Percentiles rank a stretch among this genome's conserved stretches.
These are phyloP conservation scores for Ametastegia equiseti DNA, from an alignment of 2,888 invertebrate genomes.

Conservation along the genomic window DNA sequence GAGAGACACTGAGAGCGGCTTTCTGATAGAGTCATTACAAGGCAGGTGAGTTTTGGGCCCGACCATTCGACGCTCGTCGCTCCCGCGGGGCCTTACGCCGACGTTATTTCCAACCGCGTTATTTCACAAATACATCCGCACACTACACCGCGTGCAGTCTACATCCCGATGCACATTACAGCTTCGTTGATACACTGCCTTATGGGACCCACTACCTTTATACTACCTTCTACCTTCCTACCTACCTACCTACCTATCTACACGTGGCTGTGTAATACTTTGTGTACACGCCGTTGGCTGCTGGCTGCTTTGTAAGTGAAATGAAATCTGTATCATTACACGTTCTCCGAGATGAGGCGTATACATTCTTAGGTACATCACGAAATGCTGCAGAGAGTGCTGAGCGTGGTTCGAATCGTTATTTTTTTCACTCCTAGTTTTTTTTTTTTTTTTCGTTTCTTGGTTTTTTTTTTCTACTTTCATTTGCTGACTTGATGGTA, in stretches of 20 bases:
- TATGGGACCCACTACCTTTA: too few relatives aligned
- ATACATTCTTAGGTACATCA: neutral
- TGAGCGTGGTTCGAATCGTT: neutral
- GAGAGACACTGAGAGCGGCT: slow-evolving; percentile 25
- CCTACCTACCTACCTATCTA: too few relatives aligned
- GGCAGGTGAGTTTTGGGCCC: slow-evolving; percentile 63
- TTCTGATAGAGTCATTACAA: slow-evolving; percentile 65
- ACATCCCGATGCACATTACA: neutral
- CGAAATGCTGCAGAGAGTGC: neutral
- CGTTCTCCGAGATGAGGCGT: neutral
- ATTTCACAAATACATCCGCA: neutral
- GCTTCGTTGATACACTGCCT: too few relatives aligned
- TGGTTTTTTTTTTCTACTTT: neutral
- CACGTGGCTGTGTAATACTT: neutral
- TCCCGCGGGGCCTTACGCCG: slow-evolving; percentile 16
- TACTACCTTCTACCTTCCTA: too few relatives aligned
- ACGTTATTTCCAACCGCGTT: slow-evolving; percentile 33
- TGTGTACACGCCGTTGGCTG: slow-evolving; percentile 21
- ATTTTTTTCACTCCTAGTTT: neutral
- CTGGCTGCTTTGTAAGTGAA: slow-evolving; percentile 24
- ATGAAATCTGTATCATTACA: slow-evolving; percentile 43
- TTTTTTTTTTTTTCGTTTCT: neutral
- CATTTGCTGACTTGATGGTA: too few relatives aligned
- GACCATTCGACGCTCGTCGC: neutral
- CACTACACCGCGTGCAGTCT: too few relatives aligned